Conservation (phyloP, 2,113 vertebrate genomes). For the Sardina pilchardus region DNA sequence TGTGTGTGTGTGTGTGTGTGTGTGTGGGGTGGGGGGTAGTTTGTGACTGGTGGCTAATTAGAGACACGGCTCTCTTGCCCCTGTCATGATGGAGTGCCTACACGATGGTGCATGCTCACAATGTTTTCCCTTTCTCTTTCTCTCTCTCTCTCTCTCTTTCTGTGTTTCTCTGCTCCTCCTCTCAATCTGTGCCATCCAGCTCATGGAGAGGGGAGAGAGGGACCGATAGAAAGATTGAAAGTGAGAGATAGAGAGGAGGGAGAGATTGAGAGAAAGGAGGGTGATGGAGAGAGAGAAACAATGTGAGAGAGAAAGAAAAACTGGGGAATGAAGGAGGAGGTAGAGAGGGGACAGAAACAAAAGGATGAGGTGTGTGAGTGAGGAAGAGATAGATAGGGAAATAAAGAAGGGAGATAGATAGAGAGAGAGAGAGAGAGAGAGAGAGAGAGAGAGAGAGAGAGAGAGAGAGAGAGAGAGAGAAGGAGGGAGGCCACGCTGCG, state of each 20-base stretch:
- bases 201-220: neutral
- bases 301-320: neutral
- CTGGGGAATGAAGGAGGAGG: neutral
- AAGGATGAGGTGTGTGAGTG: neutral
- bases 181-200: slow-evolving; percentile 36
- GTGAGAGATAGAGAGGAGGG: neutral
- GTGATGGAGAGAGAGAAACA: neutral
- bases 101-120: neutral
- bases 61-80: slow-evolving; percentile 36
- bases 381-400: neutral
- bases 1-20: neutral
- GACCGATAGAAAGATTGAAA: neutral
- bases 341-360: neutral
- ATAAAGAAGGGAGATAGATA: neutral
- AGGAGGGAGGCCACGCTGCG: neutral
- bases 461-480: neutral
- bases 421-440: neutral
- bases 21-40: slow-evolving; percentile 9
- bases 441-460: neutral
- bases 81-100: slow-evolving; percentile 11
- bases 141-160: slow-evolving; percentile 12
- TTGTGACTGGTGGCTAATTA: slow-evolving; percentile 37
- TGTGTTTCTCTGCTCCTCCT: slow-evolving; percentile 39
- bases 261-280: neutral
- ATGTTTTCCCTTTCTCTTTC: neutral